Conservation (phyloP, 1,140 invertebrate genomes). For the Venturia canescens region DNA sequence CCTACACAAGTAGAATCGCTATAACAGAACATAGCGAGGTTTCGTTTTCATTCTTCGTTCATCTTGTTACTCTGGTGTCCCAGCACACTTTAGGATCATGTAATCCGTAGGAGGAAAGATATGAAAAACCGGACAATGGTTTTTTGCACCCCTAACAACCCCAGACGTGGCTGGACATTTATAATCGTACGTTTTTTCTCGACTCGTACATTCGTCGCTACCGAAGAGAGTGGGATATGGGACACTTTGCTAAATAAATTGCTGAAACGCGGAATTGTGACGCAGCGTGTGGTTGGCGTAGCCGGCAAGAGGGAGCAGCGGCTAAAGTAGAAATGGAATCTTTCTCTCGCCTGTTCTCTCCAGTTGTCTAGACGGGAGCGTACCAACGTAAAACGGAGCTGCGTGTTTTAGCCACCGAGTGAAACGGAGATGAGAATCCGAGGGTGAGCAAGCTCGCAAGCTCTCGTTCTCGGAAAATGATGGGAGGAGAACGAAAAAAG, state of each 20-base stretch:
- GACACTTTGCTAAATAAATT: conserved; percentile 64
- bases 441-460: background rate
- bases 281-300: conserved; percentile 62
- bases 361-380: conserved; percentile 48
- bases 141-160: background rate
- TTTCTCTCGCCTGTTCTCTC: conserved; percentile 10
- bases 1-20: background rate
- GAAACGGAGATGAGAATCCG: conserved; percentile 19
- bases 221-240: conserved; percentile 34
- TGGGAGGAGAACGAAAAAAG: background rate
- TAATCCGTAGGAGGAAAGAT: conserved; percentile 27
- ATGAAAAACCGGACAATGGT: conserved; percentile 14
- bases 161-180: conserved; percentile 13
- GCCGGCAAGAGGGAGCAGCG: conserved; percentile 34
- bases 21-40: background rate
- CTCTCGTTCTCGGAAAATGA: conserved; percentile 10
- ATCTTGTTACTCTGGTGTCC: background rate
- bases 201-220: conserved; percentile 1
- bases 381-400: conserved; percentile 26
- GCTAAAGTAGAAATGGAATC: conserved; percentile 43
- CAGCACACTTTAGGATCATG: conserved; percentile 10
- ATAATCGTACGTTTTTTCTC: conserved; percentile 17
- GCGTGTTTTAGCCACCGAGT: conserved; percentile 1
- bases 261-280: conserved; percentile 61
- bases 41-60: background rate